A percentile compares a stretch with the other conserved stretches of the same genome.
Evolutionary conservation across 2,888 invertebrate genomes (phyloP).

Genomic region (Lithophane semibrunnea): DNA sequence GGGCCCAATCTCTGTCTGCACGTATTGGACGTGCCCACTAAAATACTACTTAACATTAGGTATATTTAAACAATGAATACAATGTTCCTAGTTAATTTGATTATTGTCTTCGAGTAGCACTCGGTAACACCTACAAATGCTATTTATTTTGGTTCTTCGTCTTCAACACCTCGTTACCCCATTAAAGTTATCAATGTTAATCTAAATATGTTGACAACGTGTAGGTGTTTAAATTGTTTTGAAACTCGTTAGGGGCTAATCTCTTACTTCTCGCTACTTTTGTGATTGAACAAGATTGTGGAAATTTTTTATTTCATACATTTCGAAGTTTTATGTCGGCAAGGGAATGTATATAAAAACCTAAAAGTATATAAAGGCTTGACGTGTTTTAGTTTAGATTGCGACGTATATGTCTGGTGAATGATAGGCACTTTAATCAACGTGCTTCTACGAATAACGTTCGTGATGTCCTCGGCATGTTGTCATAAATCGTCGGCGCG

Average conservation of each 20-base stretch:
- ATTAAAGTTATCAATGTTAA: constrained; percentile 43
- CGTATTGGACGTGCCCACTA: constrained; percentile 57
- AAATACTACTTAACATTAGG: constrained; percentile 46
- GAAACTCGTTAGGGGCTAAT: constrained; percentile 1
- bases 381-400: constrained; percentile 47
- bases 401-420: constrained; percentile 42
- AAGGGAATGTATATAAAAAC: background rate
- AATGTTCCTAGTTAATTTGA: constrained; percentile 46
- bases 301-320: background rate
- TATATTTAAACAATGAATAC: constrained; percentile 59
- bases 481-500: constrained; percentile 73
- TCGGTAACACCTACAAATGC: background rate
- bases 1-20: constrained; percentile 69
- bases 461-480: constrained; percentile 60
- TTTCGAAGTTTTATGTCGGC: background rate
- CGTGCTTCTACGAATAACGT: constrained; percentile 56
- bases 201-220: constrained; percentile 29
- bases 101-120: constrained; percentile 23
- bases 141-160: constrained; percentile 30
- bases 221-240: constrained; percentile 20
- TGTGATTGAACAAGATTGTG: background rate
- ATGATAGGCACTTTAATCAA: constrained; percentile 68
- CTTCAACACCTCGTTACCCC: constrained; percentile 23
- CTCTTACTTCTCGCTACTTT: background rate
- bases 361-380: constrained; percentile 25